These are phyloP conservation scores for Gymnothorax reevesii DNA, from an alignment of 2,797 vertebrate species.

Conservation along the genomic window DNA sequence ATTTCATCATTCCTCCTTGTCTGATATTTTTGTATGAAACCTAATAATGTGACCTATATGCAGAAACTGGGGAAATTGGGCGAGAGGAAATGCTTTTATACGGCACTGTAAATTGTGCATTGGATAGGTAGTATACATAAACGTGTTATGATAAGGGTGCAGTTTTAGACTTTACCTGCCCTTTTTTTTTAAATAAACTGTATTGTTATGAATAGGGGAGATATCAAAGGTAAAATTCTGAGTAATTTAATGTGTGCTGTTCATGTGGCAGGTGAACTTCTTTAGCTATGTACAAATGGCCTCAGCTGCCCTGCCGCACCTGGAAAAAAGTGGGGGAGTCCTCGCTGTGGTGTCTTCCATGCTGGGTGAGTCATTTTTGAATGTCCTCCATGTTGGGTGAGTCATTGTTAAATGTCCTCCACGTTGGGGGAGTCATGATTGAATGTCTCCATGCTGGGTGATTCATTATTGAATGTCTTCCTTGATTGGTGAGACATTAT, in stretches of 20 bases:
- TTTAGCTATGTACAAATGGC: slow-evolving; percentile 83
- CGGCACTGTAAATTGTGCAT: background rate
- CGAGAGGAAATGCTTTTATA: too few species aligned
- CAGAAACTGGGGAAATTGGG: too few species aligned
- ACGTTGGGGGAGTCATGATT: background rate
- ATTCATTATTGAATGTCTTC: background rate
- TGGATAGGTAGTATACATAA: background rate
- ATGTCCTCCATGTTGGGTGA: background rate
- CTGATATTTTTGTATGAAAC: too few species aligned
- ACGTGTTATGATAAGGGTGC: background rate
- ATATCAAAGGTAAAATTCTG: background rate
- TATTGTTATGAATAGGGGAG: background rate
- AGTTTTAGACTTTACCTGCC: background rate
- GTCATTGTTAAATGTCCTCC: background rate
- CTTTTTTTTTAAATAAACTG: background rate
- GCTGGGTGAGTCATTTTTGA: slow-evolving; percentile 56
- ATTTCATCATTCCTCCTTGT: too few species aligned
- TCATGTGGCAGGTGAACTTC: slow-evolving; percentile 81
- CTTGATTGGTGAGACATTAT: background rate
- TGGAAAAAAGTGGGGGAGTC: slow-evolving; percentile 77
- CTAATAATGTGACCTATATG: too few species aligned
- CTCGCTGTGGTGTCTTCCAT: slow-evolving; percentile 83
- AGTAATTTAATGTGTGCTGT: background rate
- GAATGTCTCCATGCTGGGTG: too few species aligned
- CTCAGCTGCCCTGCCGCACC: slow-evolving; percentile 71